Evolutionary conservation across 2,113 vertebrate genomes (phyloP).

Genomic region (Greenwoodochromis staneri): DNA sequence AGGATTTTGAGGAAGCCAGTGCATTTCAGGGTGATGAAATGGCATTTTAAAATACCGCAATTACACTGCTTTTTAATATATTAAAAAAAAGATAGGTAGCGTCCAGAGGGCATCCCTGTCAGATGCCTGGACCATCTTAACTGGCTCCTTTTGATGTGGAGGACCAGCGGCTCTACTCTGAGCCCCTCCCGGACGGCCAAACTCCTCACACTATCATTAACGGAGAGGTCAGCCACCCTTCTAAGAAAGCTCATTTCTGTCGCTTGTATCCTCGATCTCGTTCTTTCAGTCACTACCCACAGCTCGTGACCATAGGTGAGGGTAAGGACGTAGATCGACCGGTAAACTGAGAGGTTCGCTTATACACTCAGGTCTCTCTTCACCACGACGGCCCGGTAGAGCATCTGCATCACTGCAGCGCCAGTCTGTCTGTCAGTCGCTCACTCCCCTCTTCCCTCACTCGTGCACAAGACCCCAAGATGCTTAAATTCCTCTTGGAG

Average conservation of each 20-base stretch:
- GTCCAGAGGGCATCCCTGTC: not conserved
- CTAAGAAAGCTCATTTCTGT: not conserved
- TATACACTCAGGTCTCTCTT: not conserved
- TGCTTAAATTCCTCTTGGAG: not conserved
- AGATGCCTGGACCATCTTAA: not conserved
- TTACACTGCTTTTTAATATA: not conserved
- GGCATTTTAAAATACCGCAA: not conserved
- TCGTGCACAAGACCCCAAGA: not conserved
- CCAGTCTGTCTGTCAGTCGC: rapidly evolving
- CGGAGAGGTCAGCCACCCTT: not conserved
- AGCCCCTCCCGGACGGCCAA: not conserved
- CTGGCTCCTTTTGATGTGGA: not conserved
- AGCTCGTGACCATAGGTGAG: not conserved
- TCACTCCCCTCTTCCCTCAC: not conserved
- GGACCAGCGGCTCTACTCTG: not conserved
- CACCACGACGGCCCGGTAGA: rapidly evolving
- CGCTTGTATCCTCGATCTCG: rapidly evolving
- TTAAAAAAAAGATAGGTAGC: not conserved
- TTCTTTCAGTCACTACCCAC: not conserved
- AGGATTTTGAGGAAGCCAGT: not conserved
- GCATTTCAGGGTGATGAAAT: not conserved
- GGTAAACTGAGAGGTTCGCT: not conserved
- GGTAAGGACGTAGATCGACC: rapidly evolving
- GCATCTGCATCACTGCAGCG: not conserved
- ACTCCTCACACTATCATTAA: not conserved